A percentile compares a stretch with the other conserved stretches of the same genome.
phyloP scores from a whole-genome alignment of 2,113 vertebrate species.

The Phylloscopus trochilus region DNA sequence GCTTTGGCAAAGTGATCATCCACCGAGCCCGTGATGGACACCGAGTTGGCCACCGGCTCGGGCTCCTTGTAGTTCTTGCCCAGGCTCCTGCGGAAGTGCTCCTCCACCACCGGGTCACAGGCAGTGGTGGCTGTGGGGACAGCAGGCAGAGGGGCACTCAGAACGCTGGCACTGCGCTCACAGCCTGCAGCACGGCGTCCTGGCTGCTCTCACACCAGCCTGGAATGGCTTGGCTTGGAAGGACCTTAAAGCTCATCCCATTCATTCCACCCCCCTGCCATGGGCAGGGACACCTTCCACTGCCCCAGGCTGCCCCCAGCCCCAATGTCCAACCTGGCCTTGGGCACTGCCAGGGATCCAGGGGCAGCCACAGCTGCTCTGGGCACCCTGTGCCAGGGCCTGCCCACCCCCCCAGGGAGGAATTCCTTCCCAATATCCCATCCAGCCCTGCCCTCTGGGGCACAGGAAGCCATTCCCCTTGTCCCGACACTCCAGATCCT shows the following conservation, averaged over 20 bases:
- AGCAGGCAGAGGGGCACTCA: not conserved
- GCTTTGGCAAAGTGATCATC: slow-evolving; percentile 99
- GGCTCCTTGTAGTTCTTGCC: slow-evolving; percentile 98
- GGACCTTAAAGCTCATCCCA: too few species aligned
- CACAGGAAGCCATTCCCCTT: not conserved
- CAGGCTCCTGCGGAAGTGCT: slow-evolving; percentile 97
- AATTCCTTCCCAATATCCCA: not conserved
- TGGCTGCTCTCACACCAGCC: fast-evolving
- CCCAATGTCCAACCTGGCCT: not conserved
- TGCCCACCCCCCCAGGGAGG: fast-evolving
- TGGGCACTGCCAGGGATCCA: not conserved
- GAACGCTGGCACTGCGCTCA: too few species aligned
- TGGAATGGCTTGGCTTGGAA: too few species aligned
- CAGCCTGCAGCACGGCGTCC: too few species aligned
- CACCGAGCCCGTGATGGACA: slow-evolving; percentile 97
- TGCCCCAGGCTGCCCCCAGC: fast-evolving
- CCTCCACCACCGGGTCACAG: slow-evolving; percentile 95
- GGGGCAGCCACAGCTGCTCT: not conserved
- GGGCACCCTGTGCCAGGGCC: not conserved
- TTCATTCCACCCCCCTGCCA: not conserved
- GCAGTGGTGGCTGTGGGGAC: slow-evolving; percentile 75
- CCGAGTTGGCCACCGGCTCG: slow-evolving; percentile 90
- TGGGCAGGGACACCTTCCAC: not conserved
- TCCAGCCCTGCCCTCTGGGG: fast-evolving
- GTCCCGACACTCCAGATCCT: fast-evolving